These are phyloP conservation scores for Apamea monoglypha DNA, from an alignment of 2,888 invertebrate species.

Conservation along the genomic window DNA sequence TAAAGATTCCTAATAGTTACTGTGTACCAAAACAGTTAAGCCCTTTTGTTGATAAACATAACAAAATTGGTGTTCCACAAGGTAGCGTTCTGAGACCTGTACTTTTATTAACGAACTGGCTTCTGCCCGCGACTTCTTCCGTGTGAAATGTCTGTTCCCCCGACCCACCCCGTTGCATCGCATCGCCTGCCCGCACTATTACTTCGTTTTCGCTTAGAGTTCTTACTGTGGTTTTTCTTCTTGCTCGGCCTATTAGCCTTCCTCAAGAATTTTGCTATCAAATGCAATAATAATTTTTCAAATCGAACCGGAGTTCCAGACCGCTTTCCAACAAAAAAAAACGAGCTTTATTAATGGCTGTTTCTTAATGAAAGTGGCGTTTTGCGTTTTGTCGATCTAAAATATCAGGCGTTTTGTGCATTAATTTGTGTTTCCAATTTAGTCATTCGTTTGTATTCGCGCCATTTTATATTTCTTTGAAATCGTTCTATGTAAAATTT, in stretches of 20 bases:
- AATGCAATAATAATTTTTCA: not conserved
- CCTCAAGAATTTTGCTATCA: not conserved
- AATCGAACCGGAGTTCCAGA: not conserved
- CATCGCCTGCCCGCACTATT: not conserved
- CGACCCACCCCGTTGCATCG: too few species aligned
- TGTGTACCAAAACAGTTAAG: not conserved
- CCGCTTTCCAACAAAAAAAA: not conserved
- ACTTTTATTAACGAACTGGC: not conserved
- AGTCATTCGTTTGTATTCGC: too few species aligned
- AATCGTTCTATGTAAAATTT: too few species aligned
- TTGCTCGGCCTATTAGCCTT: not conserved
- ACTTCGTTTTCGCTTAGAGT: not conserved
- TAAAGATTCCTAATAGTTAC: not conserved
- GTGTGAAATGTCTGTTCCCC: too few species aligned
- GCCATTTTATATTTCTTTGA: too few species aligned
- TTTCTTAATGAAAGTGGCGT: too few species aligned
- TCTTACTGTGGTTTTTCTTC: not conserved
- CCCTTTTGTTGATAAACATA: not conserved
- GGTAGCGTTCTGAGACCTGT: conserved; percentile 8
- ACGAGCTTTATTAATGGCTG: too few species aligned
- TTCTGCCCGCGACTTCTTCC: too few species aligned
- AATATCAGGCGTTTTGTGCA: too few species aligned
- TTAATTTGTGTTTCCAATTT: too few species aligned
- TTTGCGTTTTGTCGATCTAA: too few species aligned
- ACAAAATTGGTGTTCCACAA: conserved; percentile 1